Evolutionary conservation across 2,113 vertebrate species (phyloP).

Genomic region (Petroica traversi): DNA sequence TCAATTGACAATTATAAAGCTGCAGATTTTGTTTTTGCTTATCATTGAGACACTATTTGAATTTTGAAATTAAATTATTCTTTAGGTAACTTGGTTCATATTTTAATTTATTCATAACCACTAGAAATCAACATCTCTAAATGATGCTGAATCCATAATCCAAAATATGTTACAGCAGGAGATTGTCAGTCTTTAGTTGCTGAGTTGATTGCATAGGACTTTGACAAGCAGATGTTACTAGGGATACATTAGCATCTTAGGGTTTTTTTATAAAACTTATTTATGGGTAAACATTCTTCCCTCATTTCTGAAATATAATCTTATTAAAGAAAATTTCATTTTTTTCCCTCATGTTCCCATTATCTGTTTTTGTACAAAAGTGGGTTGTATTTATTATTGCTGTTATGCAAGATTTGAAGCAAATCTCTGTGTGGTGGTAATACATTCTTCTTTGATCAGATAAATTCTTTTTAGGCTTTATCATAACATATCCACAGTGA

Average conservation of each 20-base stretch:
- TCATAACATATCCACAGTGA: conserved; percentile 40
- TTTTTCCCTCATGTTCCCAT: not conserved
- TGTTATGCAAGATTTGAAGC: conserved; percentile 62
- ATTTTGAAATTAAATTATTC: conserved; percentile 33
- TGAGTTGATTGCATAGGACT: conserved; percentile 1
- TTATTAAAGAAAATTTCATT: not conserved
- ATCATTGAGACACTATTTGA: not conserved
- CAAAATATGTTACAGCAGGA: not conserved
- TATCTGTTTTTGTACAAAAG: conserved; percentile 47
- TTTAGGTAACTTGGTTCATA: not conserved
- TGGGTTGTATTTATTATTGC: conserved; percentile 43
- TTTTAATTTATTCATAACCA: conserved; percentile 44
- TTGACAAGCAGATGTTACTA: conserved; percentile 25
- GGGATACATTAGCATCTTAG: not conserved
- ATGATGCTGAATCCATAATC: conserved; percentile 13
- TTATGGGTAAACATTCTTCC: not conserved
- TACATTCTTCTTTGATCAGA: conserved; percentile 64
- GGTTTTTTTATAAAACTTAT: not conserved
- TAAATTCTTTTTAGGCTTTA: conserved; percentile 60
- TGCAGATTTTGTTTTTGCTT: conserved; percentile 8
- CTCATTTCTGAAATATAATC: not conserved
- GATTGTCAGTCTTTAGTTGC: conserved; percentile 19
- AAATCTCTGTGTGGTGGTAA: conserved; percentile 33
- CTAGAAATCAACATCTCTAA: conserved; percentile 27
- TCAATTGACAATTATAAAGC: not conserved